Evolutionary conservation across 2,888 invertebrate species (phyloP), one percentile per base, ranked within the genome.

Genomic region (Crocallis elinguaria): DNA sequence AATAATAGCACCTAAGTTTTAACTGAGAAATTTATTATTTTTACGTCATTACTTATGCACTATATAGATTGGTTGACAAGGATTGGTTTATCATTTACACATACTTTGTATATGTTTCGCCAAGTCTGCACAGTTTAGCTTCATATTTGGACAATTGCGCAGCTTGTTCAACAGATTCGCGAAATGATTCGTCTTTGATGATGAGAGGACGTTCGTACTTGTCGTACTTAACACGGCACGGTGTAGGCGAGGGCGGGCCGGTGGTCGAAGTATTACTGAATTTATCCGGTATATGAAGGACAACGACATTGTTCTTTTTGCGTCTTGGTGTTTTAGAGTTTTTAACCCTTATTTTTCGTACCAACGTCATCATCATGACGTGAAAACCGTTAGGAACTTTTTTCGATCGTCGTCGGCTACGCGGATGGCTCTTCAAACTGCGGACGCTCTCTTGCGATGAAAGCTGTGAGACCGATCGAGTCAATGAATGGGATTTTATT

Each of bases 61-160:
- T n/a, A n/a, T n/a, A n/a, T n/a, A n/a, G n/a, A n/a, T n/a, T n/a
- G 6, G 8, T 8, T 5, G 8, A 1, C 1, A 23, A 8, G 23
- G 23, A 5, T 23, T 23, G 6, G 23, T n/a, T n/a, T 0, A 27
- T n/a, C 0, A n/a, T 39, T 35, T 27, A n/a, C 12, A 8, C 23
- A 8, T 37, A 9, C n/a, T 25, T 49, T 4, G 29, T 42, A n/a
- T 32, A 42, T 35, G 36, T 16, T 75, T 83, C 79, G 52, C 78
- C 80, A 9, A 75, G 79, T 12, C 80, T 73, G 52, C 82, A 83
- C 52, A 80, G 70, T 67, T 79, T 79, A 50, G n/a, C n/a, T n/a
- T 59, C 65, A 1, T 21, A 16, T 7, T 44, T 36, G 12, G 43
- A 49, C 13, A 66, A 59, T 44, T 49, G 59, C 33, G 57, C 48